Base-by-base conservation (phyloP, 2,888 invertebrate species). In the Lacanobia oleracea region DNA sequence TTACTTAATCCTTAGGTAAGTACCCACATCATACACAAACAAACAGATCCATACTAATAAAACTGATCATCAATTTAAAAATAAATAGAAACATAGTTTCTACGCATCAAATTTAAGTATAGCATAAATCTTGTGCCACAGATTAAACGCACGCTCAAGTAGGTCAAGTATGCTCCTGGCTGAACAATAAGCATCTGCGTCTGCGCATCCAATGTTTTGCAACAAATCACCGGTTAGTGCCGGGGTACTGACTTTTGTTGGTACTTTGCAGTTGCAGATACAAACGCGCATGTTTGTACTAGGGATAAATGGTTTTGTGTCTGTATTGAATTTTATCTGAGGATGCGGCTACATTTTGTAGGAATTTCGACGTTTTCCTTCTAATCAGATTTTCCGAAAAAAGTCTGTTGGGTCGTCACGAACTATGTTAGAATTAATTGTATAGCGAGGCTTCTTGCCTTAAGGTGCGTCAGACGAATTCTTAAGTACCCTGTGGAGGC, bases 151-250 rank as follows among this genome's bases (percentile, higher is more conserved):
- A 66, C 48, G 60, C 64, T 61, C 65, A 84, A 85, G 66, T 85
- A 73, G 88, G 87, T 88, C 89, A 88, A 88, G 88, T 87, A 85
- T 85, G 81, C 72, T 80, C 74, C 68, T 80, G 67, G 80, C 72
- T 77, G 83, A 86, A 85, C 82, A 79, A 79, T 80, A 62, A 76
- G 78, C 84, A 76, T 81, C 76, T 79, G 72, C 80, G 59, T n/a
- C 51, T 65, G 68, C 48, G 63, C 81, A 72, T 68, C 75, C 62
- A 53, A 68, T 71, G 67, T 83, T 75, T 79, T 79, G 81, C 74
- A 86, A 82, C 77, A 76, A 77, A 84, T 84, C 79, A 69, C 60
- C 59, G 72, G 61, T 78, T 78, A 80, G 21, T 75, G 60, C 63
- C 21, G 61, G 45, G 63, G 74, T 81, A 81, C 72, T 54, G 79